Percentiles rank a stretch among this genome's conserved stretches.
Evolutionary conservation across 2,888 invertebrate genomes (phyloP).

Genomic region (Hyppa rectilinea): DNA sequence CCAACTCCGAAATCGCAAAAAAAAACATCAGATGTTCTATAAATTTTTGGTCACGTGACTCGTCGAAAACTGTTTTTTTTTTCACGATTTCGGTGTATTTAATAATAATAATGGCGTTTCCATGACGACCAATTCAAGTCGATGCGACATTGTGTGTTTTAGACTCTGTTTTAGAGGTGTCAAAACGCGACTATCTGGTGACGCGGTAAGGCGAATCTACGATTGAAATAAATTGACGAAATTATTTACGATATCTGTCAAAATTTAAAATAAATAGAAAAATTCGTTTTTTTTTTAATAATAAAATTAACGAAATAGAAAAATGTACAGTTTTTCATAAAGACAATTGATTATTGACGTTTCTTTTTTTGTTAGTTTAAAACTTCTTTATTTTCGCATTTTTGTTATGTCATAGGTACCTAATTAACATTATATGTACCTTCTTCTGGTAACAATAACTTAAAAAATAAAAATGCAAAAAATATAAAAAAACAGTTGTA

Average conservation of each 20-base stretch:
- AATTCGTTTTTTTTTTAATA: neutral
- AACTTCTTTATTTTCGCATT: neutral
- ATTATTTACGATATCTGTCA: slow-evolving; percentile 52
- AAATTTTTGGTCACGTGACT: too few relatives aligned
- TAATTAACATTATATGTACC: neutral
- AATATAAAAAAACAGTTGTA: too few relatives aligned
- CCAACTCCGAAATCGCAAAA: too few relatives aligned
- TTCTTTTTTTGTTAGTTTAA: neutral
- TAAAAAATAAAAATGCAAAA: neutral
- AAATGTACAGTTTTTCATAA: neutral
- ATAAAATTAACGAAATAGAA: neutral
- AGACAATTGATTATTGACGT: neutral
- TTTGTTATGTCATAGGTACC: neutral
- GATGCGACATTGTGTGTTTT: neutral
- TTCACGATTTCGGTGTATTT: too few relatives aligned
- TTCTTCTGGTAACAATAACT: neutral
- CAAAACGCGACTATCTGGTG: too few relatives aligned
- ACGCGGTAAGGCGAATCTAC: neutral
- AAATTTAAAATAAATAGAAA: slow-evolving; percentile 14
- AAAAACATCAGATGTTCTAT: too few relatives aligned
- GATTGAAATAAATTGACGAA: neutral
- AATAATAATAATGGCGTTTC: neutral
- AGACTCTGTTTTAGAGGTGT: too few relatives aligned
- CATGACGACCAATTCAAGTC: too few relatives aligned
- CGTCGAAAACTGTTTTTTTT: too few relatives aligned